Evolutionary conservation across 2,113 vertebrate genomes (phyloP), one percentile per base, ranked within the genome.

Genomic region (Boleophthalmus pectinirostris): DNA sequence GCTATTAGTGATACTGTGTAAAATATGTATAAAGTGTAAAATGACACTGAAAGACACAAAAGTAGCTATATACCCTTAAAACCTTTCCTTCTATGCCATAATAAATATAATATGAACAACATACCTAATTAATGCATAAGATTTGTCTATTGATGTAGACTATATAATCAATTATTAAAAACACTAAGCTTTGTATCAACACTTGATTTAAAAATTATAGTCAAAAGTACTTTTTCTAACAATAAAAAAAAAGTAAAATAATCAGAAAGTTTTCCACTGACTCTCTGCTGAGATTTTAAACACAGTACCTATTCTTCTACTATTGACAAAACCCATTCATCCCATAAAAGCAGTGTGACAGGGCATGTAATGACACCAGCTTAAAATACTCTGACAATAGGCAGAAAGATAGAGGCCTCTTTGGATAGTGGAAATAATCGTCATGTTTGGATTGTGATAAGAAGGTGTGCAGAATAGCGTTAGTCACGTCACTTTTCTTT

Each of bases 341-440:
- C 64, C 80, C 84, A 84, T 87, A 85, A 83, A 86, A 86, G 20
- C 82, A 73, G 57, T 35, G 15, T 56, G 63, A 66, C 81, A 70
- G 79, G 71, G 61, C 75, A 78, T 78, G 51, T 54, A 54, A 54
- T 54, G 76, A 80, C 76, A 86, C 68, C 76, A 56, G 21, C 69
- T 12, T 61, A 61, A 54, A 78, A 78, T 80, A 75, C 57, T 69
- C 51, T 74, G 72, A 70, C 54, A 78, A 43, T 14, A 66, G 73
- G 25, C 63, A 82, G 70, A 88, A 79, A 84, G 72, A 66, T 81
- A 80, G 3, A 2, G 2, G 23, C 72, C 58, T 78, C 72, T 45
- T 70, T n/a, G 65, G 35, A 70, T 53, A 61, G 70, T 74, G 56
- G 72, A 49, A 76, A 73, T 51, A 66, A 72, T 18, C 73, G 66